Evolutionary conservation across 2,888 invertebrate genomes (phyloP).

Genomic region (Agelastica alni): DNA sequence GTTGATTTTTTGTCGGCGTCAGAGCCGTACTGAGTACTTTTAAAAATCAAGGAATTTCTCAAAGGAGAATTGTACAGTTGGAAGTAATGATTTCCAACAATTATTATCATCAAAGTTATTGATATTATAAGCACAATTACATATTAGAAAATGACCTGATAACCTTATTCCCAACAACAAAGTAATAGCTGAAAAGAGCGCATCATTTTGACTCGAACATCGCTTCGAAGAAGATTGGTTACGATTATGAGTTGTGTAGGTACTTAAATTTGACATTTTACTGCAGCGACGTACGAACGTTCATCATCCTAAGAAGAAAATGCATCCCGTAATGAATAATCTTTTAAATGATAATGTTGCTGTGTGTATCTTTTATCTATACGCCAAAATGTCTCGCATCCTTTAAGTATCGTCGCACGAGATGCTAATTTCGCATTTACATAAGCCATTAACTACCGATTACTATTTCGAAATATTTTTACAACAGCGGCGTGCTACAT

Average conservation of each 20-base stretch:
- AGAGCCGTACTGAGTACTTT: too few species aligned
- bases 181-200: neutral
- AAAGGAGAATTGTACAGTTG: too few species aligned
- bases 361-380: neutral
- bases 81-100: too few species aligned
- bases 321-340: neutral
- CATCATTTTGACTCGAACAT: neutral
- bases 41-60: too few species aligned
- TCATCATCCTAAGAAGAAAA: neutral
- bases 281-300: too few species aligned
- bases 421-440: slow-evolving; percentile 4
- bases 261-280: too few species aligned
- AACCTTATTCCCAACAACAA: neutral
- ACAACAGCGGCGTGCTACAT: neutral
- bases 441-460: neutral
- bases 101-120: too few species aligned
- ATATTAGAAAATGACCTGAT: neutral
- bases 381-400: neutral
- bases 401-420: neutral
- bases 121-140: too few species aligned
- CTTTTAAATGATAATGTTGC: neutral
- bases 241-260: neutral
- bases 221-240: too few species aligned
- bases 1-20: too few species aligned
- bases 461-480: neutral